These are phyloP conservation scores for Spodoptera frugiperda DNA, from an alignment of 1,140 invertebrate genomes.

Conservation along the genomic window DNA sequence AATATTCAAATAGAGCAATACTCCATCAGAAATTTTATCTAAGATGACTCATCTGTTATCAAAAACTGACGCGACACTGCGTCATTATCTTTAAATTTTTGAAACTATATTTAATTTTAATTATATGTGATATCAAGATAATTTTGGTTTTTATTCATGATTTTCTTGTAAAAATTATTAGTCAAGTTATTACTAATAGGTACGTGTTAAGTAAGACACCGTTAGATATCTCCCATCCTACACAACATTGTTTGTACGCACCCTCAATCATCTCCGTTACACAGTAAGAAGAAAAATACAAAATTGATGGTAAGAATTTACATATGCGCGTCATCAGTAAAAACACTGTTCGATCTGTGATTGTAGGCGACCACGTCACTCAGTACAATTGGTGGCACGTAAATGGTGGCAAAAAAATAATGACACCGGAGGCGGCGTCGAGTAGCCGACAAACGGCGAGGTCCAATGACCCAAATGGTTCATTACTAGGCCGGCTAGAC, in stretches of 20 bases:
- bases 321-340: slow-evolving; percentile 48
- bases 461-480: slow-evolving; percentile 85
- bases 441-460: slow-evolving; percentile 76
- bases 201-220: slow-evolving; percentile 53
- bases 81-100: background rate
- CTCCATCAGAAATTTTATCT: background rate
- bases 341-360: slow-evolving; percentile 53
- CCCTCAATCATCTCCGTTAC: slow-evolving; percentile 60
- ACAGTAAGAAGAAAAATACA: slow-evolving; percentile 54
- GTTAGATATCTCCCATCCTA: slow-evolving; percentile 62
- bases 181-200: no score
- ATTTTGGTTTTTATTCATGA: background rate
- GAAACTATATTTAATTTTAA: no score
- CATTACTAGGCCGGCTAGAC: slow-evolving; percentile 76
- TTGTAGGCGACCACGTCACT: slow-evolving; percentile 64
- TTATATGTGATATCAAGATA: background rate
- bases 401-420: slow-evolving; percentile 78
- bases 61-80: no score
- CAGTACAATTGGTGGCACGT: slow-evolving; percentile 67
- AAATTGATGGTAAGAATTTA: slow-evolving; percentile 55
- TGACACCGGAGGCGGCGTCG: slow-evolving; percentile 73
- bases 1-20: background rate
- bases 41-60: background rate
- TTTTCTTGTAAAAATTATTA: background rate
- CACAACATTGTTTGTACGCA: slow-evolving; percentile 60